Evolutionary conservation across 2,797 vertebrate genomes (phyloP).

Genomic region (Netta rufina): DNA sequence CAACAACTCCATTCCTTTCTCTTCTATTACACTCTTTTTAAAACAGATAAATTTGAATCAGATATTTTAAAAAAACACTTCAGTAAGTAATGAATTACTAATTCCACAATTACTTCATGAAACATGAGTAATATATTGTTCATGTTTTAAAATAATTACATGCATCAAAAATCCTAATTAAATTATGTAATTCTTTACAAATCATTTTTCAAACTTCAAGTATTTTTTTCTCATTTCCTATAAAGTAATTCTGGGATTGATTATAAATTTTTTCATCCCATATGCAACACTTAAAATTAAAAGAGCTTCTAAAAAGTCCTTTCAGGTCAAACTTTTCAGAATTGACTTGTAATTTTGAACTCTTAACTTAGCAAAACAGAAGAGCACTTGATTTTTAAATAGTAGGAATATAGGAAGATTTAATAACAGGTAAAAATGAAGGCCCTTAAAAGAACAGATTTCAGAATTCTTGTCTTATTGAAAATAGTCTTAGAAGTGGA

Average conservation of each 20-base stretch:
- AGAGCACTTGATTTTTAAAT: background rate
- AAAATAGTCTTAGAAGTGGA: background rate
- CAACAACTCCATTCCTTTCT: background rate
- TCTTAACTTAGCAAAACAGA: background rate
- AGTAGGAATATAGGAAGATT: background rate
- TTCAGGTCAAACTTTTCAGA: background rate
- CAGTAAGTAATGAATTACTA: slow-evolving; percentile 53
- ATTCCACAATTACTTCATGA: slow-evolving; percentile 50
- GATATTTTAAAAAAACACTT: background rate
- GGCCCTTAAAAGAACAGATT: background rate
- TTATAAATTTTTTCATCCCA: background rate
- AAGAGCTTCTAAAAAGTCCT: background rate
- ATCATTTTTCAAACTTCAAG: slow-evolving; percentile 35
- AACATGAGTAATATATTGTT: slow-evolving; percentile 33
- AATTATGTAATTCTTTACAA: slow-evolving; percentile 18
- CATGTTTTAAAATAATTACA: slow-evolving; percentile 54
- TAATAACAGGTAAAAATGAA: background rate
- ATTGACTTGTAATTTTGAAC: background rate
- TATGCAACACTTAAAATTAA: background rate
- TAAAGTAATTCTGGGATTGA: slow-evolving; percentile 16
- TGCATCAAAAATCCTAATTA: slow-evolving; percentile 49
- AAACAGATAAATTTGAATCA: slow-evolving; percentile 18
- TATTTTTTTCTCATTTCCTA: background rate
- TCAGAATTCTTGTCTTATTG: background rate
- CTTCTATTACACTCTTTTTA: background rate